Conservation (phyloP, 2,888 invertebrate genomes). For the Julus scanicus region DNA sequence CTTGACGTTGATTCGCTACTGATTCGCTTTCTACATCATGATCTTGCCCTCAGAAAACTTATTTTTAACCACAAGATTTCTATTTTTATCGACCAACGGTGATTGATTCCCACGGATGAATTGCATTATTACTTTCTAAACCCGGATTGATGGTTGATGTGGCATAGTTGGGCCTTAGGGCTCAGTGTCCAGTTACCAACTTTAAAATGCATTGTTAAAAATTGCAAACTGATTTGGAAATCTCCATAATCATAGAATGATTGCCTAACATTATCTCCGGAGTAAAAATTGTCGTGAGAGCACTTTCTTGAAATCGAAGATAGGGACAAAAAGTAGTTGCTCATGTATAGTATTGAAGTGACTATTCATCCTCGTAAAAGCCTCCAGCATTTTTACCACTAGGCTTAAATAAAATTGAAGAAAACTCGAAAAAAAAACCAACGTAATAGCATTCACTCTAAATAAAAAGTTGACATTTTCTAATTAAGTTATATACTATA, state of each 20-base stretch:
- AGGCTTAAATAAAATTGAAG: too few species aligned
- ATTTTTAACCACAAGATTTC: slow-evolving; percentile 27
- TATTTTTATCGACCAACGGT: not conserved
- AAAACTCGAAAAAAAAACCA: too few species aligned
- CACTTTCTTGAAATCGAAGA: not conserved
- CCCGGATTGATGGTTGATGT: too few species aligned
- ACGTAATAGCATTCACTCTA: not conserved
- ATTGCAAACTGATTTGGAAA: not conserved
- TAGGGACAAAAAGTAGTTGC: not conserved
- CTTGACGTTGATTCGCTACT: slow-evolving; percentile 31
- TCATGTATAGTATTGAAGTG: not conserved
- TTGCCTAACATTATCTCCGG: not conserved
- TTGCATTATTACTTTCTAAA: slow-evolving; percentile 2
- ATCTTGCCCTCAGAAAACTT: not conserved
- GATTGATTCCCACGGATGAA: not conserved
- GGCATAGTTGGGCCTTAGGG: too few species aligned
- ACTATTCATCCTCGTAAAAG: too few species aligned
- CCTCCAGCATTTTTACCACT: too few species aligned
- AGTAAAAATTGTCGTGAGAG: not conserved
- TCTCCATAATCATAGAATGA: not conserved
- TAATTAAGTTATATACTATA: not conserved
- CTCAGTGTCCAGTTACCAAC: not conserved
- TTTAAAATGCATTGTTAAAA: not conserved
- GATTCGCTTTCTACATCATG: not conserved
- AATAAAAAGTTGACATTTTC: not conserved